These are phyloP conservation scores for Brachyalestes nurse DNA, from an alignment of 2,797 vertebrate genomes.

Conservation along the genomic window DNA sequence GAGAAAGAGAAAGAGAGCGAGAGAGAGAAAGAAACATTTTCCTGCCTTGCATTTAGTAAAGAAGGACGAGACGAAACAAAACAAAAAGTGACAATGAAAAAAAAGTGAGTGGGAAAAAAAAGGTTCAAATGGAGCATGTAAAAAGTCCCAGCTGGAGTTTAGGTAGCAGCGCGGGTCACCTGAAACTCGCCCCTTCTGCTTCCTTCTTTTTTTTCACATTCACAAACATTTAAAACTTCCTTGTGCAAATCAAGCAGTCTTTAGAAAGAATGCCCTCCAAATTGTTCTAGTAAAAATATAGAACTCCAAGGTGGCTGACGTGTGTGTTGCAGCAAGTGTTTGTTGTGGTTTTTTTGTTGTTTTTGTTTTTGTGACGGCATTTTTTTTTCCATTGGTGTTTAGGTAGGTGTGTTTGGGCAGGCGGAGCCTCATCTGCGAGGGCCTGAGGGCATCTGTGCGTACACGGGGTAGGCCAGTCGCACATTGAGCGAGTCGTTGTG, in stretches of 20 bases:
- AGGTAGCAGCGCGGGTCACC: conserved; percentile 85
- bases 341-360: conserved; percentile 51
- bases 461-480: conserved; percentile 91
- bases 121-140: conserved; percentile 65
- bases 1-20: conserved; percentile 34
- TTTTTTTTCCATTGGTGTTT: conserved; percentile 36
- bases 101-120: conserved; percentile 29
- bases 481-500: conserved; percentile 97
- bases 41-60: conserved; percentile 64
- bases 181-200: conserved; percentile 74
- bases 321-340: conserved; percentile 77
- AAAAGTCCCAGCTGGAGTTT: conserved; percentile 83
- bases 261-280: conserved; percentile 96
- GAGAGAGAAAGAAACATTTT: conserved; percentile 46
- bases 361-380: conserved; percentile 42
- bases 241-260: conserved; percentile 99
- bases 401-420: conserved; percentile 40
- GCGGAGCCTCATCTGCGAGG: conserved; percentile 88
- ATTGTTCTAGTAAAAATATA: conserved; percentile 92
- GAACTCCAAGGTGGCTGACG: conserved; percentile 86
- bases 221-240: conserved; percentile 94
- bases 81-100: conserved; percentile 53
- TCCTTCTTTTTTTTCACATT: conserved; percentile 92
- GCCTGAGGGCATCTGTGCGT: conserved; percentile 88
- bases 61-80: conserved; percentile 47